Evolutionary conservation across 2,888 invertebrate genomes (phyloP).

Genomic region (Phortica magna): DNA sequence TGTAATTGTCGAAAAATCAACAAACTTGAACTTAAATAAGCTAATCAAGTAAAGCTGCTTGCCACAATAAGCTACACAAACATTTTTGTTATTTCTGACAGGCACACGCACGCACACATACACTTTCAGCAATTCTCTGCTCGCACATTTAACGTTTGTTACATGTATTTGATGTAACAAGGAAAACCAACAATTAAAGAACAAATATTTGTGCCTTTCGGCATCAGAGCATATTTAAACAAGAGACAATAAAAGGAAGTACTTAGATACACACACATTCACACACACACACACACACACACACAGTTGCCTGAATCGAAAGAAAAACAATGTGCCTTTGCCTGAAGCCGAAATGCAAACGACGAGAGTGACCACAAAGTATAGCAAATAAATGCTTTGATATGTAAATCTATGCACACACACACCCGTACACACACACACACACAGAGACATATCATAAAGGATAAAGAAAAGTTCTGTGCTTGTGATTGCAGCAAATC

Average conservation of each 20-base stretch:
- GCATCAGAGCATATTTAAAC: conserved; percentile 9
- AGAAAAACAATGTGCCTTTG: not conserved
- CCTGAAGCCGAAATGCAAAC: not conserved
- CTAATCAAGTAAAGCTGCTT: not conserved
- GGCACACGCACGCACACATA: not conserved
- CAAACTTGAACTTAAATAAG: not conserved
- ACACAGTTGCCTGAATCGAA: not conserved
- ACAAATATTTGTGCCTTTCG: conserved; percentile 18
- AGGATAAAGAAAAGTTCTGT: not conserved
- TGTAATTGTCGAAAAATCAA: not conserved
- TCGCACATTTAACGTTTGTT: conserved; percentile 27
- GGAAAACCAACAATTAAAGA: conserved; percentile 11
- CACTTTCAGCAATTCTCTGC: conserved; percentile 18
- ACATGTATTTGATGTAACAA: not conserved
- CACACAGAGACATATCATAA: not conserved
- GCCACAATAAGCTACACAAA: not conserved
- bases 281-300: not conserved
- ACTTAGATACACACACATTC: not conserved
- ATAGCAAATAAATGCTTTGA: conserved; percentile 7
- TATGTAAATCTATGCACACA: conserved; percentile 21
- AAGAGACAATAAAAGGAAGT: conserved; percentile 15
- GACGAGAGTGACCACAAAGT: conserved; percentile 22
- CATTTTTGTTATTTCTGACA: no score
- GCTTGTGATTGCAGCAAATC: conserved; percentile 14
- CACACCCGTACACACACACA: conserved; percentile 12